A percentile compares a stretch with the other conserved stretches of the same genome.
Evolutionary conservation across 2,797 vertebrate genomes (phyloP).

Genomic region (Australoheros facetus): DNA sequence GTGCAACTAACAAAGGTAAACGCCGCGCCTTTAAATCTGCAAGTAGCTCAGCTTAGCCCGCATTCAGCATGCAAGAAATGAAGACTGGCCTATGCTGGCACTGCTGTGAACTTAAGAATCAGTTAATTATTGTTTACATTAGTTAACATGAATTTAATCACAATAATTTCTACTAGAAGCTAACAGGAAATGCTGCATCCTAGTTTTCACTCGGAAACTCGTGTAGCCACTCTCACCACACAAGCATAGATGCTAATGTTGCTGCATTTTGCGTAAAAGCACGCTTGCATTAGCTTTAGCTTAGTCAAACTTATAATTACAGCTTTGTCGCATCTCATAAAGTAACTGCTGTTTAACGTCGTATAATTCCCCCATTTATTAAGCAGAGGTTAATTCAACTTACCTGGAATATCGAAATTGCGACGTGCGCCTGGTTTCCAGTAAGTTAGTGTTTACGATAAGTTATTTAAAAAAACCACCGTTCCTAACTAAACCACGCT

Average conservation of each 20-base stretch:
- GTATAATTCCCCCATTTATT: background rate
- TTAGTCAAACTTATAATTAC: background rate
- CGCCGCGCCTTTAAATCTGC: background rate
- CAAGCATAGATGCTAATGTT: too few relatives aligned
- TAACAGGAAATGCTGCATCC: background rate
- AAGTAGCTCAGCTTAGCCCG: background rate
- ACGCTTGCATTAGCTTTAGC: background rate
- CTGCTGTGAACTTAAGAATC: background rate
- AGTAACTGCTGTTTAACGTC: background rate
- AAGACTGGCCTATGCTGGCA: background rate
- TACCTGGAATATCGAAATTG: constrained; percentile 20
- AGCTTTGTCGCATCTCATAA: background rate
- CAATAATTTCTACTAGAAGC: background rate
- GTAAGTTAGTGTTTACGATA: background rate
- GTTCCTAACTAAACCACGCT: background rate
- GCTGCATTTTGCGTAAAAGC: background rate
- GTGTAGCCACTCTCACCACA: background rate
- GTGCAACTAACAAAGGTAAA: background rate
- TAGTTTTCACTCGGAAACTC: background rate
- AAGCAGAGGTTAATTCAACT: constrained; percentile 4
- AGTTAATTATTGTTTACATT: background rate
- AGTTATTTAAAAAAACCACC: background rate
- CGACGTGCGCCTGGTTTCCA: background rate
- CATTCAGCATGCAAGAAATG: background rate
- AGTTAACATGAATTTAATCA: too few relatives aligned